Conservation (phyloP, 92 coral and sea anemone genomes). For the Umimayanthus chanpuru region DNA sequence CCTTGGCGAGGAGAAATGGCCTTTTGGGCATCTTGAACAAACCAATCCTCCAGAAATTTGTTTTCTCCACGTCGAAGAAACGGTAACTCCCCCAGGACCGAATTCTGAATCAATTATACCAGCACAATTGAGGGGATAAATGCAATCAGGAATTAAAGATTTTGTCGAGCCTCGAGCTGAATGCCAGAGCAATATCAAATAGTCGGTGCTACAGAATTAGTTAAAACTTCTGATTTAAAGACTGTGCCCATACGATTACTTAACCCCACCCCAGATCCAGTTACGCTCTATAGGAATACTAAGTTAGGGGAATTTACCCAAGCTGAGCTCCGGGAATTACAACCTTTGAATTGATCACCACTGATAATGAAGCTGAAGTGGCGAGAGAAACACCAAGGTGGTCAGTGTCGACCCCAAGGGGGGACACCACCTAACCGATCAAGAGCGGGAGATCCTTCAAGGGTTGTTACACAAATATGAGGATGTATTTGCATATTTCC, state of each 20-base stretch:
- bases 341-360: slow-evolving; percentile 1
- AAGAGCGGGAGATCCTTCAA: not conserved
- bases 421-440: not conserved
- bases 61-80: slow-evolving; percentile 19
- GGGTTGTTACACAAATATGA: not conserved
- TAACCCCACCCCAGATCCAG: slow-evolving; percentile 42
- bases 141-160: not conserved
- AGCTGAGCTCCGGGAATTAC: slow-evolving; percentile 11
- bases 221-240: not conserved
- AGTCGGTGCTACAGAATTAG: slow-evolving; percentile 42
- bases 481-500: slow-evolving; percentile 17
- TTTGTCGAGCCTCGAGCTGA: slow-evolving; percentile 7
- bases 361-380: slow-evolving; percentile 31
- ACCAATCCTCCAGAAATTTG: not conserved
- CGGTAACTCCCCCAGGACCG: slow-evolving; percentile 26
- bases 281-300: slow-evolving; percentile 30
- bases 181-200: slow-evolving; percentile 23
- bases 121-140: slow-evolving; percentile 1
- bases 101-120: slow-evolving; percentile 38
- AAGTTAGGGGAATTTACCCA: slow-evolving; percentile 8
- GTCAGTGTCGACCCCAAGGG: slow-evolving; percentile 4
- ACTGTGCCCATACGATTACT: slow-evolving; percentile 45
- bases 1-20: slow-evolving; percentile 21
- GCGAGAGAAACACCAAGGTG: slow-evolving; percentile 15
- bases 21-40: slow-evolving; percentile 16